Evolutionary conservation across 2,888 invertebrate genomes (phyloP).

Genomic region (Poecilus cupreus): DNA sequence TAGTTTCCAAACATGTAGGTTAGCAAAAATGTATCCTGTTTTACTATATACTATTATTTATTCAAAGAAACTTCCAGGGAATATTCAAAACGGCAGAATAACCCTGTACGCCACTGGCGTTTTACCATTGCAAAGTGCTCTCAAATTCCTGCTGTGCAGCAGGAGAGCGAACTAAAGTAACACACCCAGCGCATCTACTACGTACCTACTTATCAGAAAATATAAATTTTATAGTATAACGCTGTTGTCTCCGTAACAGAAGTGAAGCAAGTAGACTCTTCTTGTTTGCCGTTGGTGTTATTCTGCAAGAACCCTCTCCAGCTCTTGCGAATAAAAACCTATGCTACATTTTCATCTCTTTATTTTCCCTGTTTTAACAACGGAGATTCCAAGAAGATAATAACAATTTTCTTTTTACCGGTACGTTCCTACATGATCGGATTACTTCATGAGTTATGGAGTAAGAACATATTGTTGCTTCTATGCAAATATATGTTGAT

Average conservation of each 20-base stretch:
- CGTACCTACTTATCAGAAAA: slow-evolving; percentile 30
- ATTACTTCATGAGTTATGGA: not conserved
- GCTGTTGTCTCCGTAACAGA: slow-evolving; percentile 3
- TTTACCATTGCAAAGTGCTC: slow-evolving; percentile 29
- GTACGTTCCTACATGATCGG: not conserved
- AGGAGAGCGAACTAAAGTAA: slow-evolving; percentile 13
- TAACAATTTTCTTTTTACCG: not conserved
- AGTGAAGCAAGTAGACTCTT: not conserved
- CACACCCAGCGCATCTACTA: slow-evolving; percentile 4
- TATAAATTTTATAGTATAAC: slow-evolving; percentile 41
- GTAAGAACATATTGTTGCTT: too few species aligned
- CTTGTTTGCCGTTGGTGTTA: not conserved
- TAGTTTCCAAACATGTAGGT: too few species aligned
- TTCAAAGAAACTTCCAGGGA: too few species aligned
- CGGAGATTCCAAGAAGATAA: not conserved
- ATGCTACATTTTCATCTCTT: not conserved
- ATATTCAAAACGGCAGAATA: too few species aligned
- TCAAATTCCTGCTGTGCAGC: slow-evolving; percentile 15
- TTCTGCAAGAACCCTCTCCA: not conserved
- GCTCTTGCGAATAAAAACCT: not conserved
- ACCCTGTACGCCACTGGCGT: slow-evolving; percentile 8
- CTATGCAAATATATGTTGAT: too few species aligned
- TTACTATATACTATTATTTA: too few species aligned
- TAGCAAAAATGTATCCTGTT: too few species aligned
- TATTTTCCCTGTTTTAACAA: slow-evolving; percentile 16